phyloP scores from a whole-genome alignment of 2,888 invertebrate genomes.

The Athetis lepigone region DNA sequence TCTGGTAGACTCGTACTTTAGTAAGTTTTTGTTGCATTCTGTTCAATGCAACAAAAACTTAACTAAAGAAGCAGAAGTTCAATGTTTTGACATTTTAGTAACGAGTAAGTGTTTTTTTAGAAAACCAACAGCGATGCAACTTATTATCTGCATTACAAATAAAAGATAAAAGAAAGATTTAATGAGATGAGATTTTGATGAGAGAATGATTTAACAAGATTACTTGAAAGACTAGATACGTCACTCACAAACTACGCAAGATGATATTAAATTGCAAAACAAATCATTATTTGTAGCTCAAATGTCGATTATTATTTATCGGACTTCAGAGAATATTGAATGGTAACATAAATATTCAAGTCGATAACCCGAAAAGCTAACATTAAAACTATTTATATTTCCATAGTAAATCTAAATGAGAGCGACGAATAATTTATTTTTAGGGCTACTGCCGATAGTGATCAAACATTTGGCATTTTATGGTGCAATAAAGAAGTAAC shows the following conservation, averaged over 20 bases:
- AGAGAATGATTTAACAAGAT: slow-evolving; percentile 39
- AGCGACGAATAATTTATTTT: slow-evolving; percentile 48
- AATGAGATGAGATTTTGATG: too few species aligned
- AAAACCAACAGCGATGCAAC: slow-evolving; percentile 28
- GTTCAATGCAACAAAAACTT: too few species aligned
- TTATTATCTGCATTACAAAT: too few species aligned
- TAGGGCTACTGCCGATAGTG: slow-evolving; percentile 35
- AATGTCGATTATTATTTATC: slow-evolving; percentile 16
- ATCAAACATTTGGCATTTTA: slow-evolving; percentile 43
- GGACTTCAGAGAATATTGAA: slow-evolving; percentile 26
- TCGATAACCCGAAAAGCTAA: slow-evolving; percentile 49
- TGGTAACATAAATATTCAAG: slow-evolving; percentile 44
- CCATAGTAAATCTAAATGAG: slow-evolving; percentile 45
- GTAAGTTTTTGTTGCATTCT: too few species aligned
- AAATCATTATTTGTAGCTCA: slow-evolving; percentile 13
- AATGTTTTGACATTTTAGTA: slow-evolving; percentile 50
- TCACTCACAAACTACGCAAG: slow-evolving; percentile 18
- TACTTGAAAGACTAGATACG: slow-evolving; percentile 20
- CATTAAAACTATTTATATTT: slow-evolving; percentile 44
- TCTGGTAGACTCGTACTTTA: too few species aligned
- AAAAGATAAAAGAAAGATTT: too few species aligned
- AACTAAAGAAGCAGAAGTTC: slow-evolving; percentile 57
- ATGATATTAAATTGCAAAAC: slow-evolving; percentile 14
- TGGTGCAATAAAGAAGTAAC: slow-evolving; percentile 42
- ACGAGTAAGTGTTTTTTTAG: slow-evolving; percentile 43